Conservation (phyloP, 2,888 invertebrate genomes). For the Lathronympha strigana region DNA sequence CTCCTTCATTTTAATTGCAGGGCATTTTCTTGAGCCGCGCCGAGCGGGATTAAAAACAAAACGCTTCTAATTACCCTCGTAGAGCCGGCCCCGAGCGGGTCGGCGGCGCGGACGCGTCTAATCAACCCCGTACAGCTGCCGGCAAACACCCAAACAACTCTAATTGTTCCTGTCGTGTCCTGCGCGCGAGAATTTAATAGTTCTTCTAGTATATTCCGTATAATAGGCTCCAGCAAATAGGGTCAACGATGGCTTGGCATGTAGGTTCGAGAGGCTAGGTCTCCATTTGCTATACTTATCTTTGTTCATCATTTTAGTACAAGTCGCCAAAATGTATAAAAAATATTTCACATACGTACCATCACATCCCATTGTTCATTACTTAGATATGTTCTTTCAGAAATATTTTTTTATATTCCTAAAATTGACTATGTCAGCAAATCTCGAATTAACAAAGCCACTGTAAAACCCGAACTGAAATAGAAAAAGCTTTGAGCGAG, state of each 20-base stretch:
- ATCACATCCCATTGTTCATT: too few relatives aligned
- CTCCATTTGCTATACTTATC: too few relatives aligned
- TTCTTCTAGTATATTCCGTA: conserved; percentile 10
- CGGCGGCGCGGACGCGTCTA: conserved; percentile 20
- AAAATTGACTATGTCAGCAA: background rate
- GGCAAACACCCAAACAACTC: conserved; percentile 27
- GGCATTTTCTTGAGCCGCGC: conserved; percentile 36
- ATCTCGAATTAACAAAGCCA: conserved; percentile 35
- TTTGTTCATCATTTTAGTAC: too few relatives aligned
- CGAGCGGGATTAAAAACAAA: conserved; percentile 39
- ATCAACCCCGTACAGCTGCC: conserved; percentile 32
- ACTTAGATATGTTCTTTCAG: too few relatives aligned
- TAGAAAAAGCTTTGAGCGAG: conserved; percentile 40
- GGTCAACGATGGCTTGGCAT: background rate
- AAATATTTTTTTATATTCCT: background rate
- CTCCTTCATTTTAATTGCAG: conserved; percentile 40
- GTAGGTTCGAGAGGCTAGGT: background rate
- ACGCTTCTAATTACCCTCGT: conserved; percentile 35
- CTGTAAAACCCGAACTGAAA: conserved; percentile 32
- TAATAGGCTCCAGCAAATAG: background rate
- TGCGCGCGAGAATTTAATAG: background rate
- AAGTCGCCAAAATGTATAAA: too few relatives aligned
- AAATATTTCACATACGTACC: too few relatives aligned
- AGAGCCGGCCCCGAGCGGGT: conserved; percentile 9
- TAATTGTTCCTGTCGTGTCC: conserved; percentile 23